A percentile compares a stretch with the other conserved stretches of the same genome.
Evolutionary conservation across 2,888 invertebrate species (phyloP).

Genomic region (Plemyria rubiginata): DNA sequence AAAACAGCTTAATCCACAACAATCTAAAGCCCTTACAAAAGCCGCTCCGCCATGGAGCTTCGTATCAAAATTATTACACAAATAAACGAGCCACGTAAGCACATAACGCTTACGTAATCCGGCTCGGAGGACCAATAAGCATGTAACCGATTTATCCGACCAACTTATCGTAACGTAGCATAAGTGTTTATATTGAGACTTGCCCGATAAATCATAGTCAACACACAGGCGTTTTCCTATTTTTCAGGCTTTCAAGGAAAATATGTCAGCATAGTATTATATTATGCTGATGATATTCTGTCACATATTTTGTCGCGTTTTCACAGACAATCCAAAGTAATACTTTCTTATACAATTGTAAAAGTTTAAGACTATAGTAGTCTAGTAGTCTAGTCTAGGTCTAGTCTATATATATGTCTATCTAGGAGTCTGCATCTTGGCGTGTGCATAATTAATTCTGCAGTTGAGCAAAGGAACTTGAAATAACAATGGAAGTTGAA

Average conservation of each 20-base stretch:
- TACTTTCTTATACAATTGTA: too few relatives aligned
- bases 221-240: conserved; percentile 37
- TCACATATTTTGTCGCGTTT: conserved; percentile 19
- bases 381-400: too few relatives aligned
- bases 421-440: not conserved
- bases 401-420: too few relatives aligned
- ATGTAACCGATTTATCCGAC: conserved; percentile 51
- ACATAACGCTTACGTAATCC: conserved; percentile 47
- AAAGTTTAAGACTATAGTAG: too few relatives aligned
- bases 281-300: conserved; percentile 19
- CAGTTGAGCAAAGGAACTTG: not conserved
- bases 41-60: conserved; percentile 21
- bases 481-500: not conserved
- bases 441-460: conserved; percentile 1
- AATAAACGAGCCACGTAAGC: conserved; percentile 46
- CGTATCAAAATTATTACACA: conserved; percentile 44
- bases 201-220: conserved; percentile 39
- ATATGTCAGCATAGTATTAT: conserved; percentile 29
- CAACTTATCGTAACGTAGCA: conserved; percentile 42
- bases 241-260: conserved; percentile 35
- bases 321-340: too few relatives aligned
- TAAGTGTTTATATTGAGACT: conserved; percentile 44
- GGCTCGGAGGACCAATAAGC: conserved; percentile 47
- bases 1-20: conserved; percentile 22
- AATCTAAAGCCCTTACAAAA: conserved; percentile 24